A percentile compares a stretch with the other conserved stretches of the same genome.
Evolutionary conservation across 2,888 invertebrate genomes (phyloP).

Genomic region (Acronicta alni): DNA sequence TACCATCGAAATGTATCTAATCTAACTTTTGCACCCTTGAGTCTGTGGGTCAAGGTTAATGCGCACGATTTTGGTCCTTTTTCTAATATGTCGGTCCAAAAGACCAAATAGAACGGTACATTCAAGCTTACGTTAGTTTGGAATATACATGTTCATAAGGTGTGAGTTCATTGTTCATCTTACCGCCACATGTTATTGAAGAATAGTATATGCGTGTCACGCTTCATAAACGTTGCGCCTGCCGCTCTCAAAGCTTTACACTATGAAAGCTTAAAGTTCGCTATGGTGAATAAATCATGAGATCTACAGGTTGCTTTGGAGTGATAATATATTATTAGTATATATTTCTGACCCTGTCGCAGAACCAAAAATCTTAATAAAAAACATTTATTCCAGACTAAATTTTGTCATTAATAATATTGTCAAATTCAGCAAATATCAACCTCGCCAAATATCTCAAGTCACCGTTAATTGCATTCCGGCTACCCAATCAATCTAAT

Average conservation of each 20-base stretch:
- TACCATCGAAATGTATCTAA: too few relatives aligned
- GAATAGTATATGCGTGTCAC: constrained; percentile 37
- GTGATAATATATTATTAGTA: neutral
- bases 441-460: constrained; percentile 5
- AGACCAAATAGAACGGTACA: neutral
- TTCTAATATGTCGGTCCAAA: neutral
- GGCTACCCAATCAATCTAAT: constrained; percentile 73
- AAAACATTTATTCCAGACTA: too few relatives aligned
- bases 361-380: too few relatives aligned
- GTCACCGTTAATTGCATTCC: constrained; percentile 15
- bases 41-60: neutral
- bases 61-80: neutral
- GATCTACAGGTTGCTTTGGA: neutral
- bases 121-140: neutral
- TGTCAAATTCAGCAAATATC: constrained; percentile 11
- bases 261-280: constrained; percentile 25
- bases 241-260: constrained; percentile 25
- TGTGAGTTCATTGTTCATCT: neutral
- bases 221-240: constrained; percentile 19
- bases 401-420: too few relatives aligned
- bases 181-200: constrained; percentile 16
- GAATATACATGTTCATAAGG: neutral
- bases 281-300: constrained; percentile 41
- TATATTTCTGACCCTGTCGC: too few relatives aligned
- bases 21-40: neutral